Evolutionary conservation across 2,113 vertebrate species (phyloP).

Genomic region (Podocnemis expansa): DNA sequence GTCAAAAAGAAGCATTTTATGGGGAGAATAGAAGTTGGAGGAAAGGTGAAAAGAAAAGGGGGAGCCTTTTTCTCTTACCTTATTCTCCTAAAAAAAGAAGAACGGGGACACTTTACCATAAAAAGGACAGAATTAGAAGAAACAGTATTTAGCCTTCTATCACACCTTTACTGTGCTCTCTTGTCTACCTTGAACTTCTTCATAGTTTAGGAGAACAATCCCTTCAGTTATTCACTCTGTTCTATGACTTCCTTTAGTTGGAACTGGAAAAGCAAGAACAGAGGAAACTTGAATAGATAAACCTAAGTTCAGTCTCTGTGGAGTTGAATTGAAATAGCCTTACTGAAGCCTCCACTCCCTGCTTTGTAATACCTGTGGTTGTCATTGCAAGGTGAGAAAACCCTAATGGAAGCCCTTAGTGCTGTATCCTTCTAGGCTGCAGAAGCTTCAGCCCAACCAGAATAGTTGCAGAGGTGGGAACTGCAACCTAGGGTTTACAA

Average conservation of each 20-base stretch:
- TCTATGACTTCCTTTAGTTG: neutral
- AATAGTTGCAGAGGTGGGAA: neutral
- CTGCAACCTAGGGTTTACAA: neutral
- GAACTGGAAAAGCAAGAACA: neutral
- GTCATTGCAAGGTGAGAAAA: neutral
- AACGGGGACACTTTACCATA: neutral
- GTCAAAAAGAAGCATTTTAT: neutral
- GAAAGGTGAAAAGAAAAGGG: neutral
- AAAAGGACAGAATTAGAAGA: neutral
- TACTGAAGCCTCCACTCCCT: neutral
- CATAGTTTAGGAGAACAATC: neutral
- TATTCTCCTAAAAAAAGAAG: neutral
- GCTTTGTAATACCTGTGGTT: neutral
- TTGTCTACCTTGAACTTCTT: neutral
- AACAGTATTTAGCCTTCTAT: neutral
- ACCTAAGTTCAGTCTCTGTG: neutral
- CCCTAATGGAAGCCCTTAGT: neutral
- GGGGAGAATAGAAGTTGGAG: neutral
- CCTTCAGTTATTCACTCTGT: neutral
- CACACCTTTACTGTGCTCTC: neutral
- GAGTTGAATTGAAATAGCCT: neutral
- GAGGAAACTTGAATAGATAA: neutral
- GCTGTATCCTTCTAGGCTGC: neutral
- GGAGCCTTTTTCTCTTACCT: neutral
- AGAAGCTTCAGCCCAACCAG: neutral